phyloP scores from a whole-genome alignment of 2,797 vertebrate species.

The Rhabdomys pumilio region DNA sequence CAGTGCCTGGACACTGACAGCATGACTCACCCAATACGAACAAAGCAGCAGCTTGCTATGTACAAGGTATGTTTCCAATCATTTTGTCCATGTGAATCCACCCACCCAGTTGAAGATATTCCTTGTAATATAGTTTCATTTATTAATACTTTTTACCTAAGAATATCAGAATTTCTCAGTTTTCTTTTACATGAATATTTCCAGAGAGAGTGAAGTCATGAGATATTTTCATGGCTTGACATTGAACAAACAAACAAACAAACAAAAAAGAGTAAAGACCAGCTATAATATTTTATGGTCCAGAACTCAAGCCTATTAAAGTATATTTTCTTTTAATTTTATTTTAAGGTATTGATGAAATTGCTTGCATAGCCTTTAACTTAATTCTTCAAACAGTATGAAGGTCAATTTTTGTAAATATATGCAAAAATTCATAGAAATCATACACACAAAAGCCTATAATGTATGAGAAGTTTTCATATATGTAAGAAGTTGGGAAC shows the following conservation, averaged over 20 bases:
- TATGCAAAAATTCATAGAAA: too few species aligned
- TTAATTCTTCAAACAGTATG: slow-evolving; percentile 16
- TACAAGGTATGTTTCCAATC: neutral
- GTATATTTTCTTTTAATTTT: slow-evolving; percentile 11
- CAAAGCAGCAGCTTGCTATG: neutral
- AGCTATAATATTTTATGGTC: neutral
- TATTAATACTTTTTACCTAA: neutral
- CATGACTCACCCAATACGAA: neutral
- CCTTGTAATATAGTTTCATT: neutral
- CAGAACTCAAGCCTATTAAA: slow-evolving; percentile 14
- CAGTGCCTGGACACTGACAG: neutral
- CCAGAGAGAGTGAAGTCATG: neutral
- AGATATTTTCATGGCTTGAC: neutral
- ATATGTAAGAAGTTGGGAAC: neutral
- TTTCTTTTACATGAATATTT: slow-evolving; percentile 37
- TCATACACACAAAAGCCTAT: neutral
- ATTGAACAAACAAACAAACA: neutral
- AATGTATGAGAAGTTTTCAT: neutral
- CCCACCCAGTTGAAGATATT: neutral
- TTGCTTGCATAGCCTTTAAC: neutral
- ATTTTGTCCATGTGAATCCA: neutral
- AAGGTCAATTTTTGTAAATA: neutral
- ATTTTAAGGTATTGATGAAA: neutral
- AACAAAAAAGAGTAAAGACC: neutral
- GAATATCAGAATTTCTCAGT: neutral